Base-by-base conservation (phyloP, 2,888 invertebrate genomes). In the Caenorhabditis imperialis region DNA sequence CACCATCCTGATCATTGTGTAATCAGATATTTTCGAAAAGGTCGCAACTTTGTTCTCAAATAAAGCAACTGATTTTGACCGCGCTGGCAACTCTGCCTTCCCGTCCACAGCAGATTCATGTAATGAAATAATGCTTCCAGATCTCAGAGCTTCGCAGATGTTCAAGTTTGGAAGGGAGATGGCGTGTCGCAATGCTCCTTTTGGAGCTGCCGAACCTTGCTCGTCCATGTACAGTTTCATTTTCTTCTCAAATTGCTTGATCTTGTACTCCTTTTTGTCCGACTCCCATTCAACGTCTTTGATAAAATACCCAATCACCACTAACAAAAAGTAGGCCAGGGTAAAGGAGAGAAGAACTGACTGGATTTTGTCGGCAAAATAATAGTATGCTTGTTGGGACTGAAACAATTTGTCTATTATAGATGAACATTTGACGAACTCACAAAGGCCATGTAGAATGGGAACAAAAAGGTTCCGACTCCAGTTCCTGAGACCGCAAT, bases 381-480 rank as follows among this genome's bases (percentile, higher is more conserved):
- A 14, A 14, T n/a, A n/a, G n/a, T n/a, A n/a, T n/a, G n/a, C n/a
- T n/a, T n/a, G n/a, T n/a, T n/a, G n/a, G n/a, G n/a, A n/a, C n/a
- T n/a, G n/a, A n/a, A n/a, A n/a, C n/a, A n/a, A n/a, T n/a, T n/a
- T n/a, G n/a, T n/a, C n/a, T n/a, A n/a, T n/a, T n/a, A n/a, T n/a
- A n/a, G n/a, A n/a, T n/a, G n/a, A n/a, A n/a, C n/a, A n/a, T n/a
- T n/a, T 12, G 25, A 18, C 18, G 2, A 63, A 38, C 67, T 53
- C 10, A 79, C 79, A 1, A 57, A 18, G 7, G 38, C 60, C 3
- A 77, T 20, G 5, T 96, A 89, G 0, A 95, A 95, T 0, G 94
- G 93, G 87, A 96, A 92, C 2, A 94, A 89, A 88, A 96, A 94
- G 0, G 94, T 94, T 4, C 94, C 94, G 74, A 94, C 16, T n/a